Conservation (phyloP, 2,888 invertebrate species). For the Cyclophora punctaria region DNA sequence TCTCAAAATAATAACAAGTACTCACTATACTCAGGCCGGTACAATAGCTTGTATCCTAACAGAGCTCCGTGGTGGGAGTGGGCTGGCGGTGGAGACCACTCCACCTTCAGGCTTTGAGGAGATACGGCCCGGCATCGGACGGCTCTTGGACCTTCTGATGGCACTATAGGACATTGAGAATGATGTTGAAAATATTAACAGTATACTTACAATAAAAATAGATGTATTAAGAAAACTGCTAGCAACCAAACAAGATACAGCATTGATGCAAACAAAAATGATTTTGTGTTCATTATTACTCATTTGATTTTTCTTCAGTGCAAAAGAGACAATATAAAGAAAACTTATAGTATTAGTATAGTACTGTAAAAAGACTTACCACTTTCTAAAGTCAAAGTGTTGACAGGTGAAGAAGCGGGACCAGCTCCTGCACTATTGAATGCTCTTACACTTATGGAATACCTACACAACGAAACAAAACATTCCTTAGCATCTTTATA, state of each 20-base stretch:
- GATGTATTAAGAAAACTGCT: too few relatives aligned
- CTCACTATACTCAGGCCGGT: slow-evolving; percentile 78
- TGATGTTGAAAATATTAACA: not conserved
- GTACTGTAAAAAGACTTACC: slow-evolving; percentile 59
- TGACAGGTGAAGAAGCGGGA: slow-evolving; percentile 83
- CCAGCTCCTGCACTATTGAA: slow-evolving; percentile 90
- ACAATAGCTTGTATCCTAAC: slow-evolving; percentile 90
- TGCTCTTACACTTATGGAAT: slow-evolving; percentile 89
- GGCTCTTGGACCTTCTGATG: slow-evolving; percentile 84
- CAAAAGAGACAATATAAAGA: too few relatives aligned
- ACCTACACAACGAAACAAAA: slow-evolving; percentile 46
- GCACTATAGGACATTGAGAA: slow-evolving; percentile 65
- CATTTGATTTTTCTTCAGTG: too few relatives aligned
- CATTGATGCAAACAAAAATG: too few relatives aligned
- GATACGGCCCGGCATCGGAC: slow-evolving; percentile 84
- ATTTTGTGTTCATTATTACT: too few relatives aligned
- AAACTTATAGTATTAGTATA: too few relatives aligned
- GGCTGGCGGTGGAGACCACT: slow-evolving; percentile 83
- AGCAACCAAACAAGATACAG: too few relatives aligned
- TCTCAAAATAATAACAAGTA: too few relatives aligned
- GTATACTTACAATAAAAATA: not conserved
- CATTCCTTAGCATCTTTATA: not conserved
- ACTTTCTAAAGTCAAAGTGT: slow-evolving; percentile 89
- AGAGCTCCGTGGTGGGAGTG: slow-evolving; percentile 84
- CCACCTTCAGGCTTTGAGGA: slow-evolving; percentile 86